Base-by-base conservation (phyloP, 2,113 vertebrate species). In the Archocentrus centrarchus region DNA sequence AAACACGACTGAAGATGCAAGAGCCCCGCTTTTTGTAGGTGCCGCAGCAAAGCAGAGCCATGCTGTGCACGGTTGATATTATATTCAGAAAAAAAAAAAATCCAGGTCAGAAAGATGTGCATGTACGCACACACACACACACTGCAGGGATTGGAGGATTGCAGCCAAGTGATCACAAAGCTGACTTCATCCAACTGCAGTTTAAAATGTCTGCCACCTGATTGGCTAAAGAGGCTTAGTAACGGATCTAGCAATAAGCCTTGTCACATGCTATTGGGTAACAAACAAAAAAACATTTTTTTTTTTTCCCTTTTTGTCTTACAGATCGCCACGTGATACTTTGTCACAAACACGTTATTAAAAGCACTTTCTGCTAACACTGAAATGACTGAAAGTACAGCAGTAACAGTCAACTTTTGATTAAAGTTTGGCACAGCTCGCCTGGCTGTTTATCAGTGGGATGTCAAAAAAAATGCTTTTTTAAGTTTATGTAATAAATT, bases 221-320 rank as follows among this genome's bases (percentile, higher is more conserved):
- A 94, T 92, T 94, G 93, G 93, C 87, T 88, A 92, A 92, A 93
- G 92, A 90, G 84, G 92, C 91, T 94, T 94, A 94, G 90, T 89
- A 85, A 89, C 81, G 83, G 91, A 92, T 92, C 87, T 86, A 81
- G 92, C 90, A 89, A 84, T 95, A 94, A 94, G 90, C 89, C 66
- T 24, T 3, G 82, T 94, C 91, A 93, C 93, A 95, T 86, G 93
- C 83, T 85, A 80, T 76, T 81, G 83, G 89, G 68, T 81, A 89
- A 85, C 82, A 93, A 94, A 93, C 81, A 87, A 76, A 87, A 62
- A 64, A 77, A 81, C 5, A 44, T 41, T 15, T 53, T 15, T 53
- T 80, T 58, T 18, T 7, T 24, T 24, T 24, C 24, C 35, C 14
- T 47, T 53, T 70, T 82, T 68, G n/a, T 82, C 7, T 82, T 44